Percentiles rank a stretch among this genome's conserved stretches.
phyloP scores from a whole-genome alignment of 1,140 invertebrate genomes.

The Apis laboriosa region DNA sequence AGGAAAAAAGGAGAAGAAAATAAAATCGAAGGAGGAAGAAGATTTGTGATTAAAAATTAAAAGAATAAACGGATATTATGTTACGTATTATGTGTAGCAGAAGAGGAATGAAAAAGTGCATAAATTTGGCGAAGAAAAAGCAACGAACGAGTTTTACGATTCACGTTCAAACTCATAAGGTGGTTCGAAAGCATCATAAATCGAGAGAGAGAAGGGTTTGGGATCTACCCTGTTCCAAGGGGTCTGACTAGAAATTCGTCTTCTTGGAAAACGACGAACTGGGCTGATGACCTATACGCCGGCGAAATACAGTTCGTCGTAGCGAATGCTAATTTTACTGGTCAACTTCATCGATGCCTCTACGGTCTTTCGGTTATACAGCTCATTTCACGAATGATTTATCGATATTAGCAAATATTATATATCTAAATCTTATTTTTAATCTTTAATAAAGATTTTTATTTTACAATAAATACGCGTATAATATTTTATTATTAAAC shows the following conservation, averaged over 20 bases:
- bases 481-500: too few species aligned
- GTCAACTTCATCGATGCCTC: slow-evolving; percentile 48
- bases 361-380: slow-evolving; percentile 20
- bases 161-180: slow-evolving; percentile 32
- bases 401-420: neutral
- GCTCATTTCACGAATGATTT: neutral
- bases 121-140: slow-evolving; percentile 27
- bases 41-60: neutral
- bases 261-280: slow-evolving; percentile 51
- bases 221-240: slow-evolving; percentile 30
- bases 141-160: slow-evolving; percentile 33
- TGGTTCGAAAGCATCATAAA: slow-evolving; percentile 48
- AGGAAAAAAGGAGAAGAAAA: too few species aligned
- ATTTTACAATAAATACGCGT: too few species aligned
- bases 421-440: too few species aligned
- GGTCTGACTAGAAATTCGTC: slow-evolving; percentile 47
- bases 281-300: slow-evolving; percentile 46
- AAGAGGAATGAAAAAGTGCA: neutral
- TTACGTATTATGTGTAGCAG: neutral
- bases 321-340: slow-evolving; percentile 52
- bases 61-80: slow-evolving; percentile 12
- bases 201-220: slow-evolving; percentile 3
- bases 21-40: neutral
- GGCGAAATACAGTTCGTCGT: slow-evolving; percentile 47
- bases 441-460: neutral